Evolutionary conservation across 1,140 invertebrate genomes (phyloP), one percentile per base, ranked within the genome.

Genomic region (Diabrotica undecimpunctata): DNA sequence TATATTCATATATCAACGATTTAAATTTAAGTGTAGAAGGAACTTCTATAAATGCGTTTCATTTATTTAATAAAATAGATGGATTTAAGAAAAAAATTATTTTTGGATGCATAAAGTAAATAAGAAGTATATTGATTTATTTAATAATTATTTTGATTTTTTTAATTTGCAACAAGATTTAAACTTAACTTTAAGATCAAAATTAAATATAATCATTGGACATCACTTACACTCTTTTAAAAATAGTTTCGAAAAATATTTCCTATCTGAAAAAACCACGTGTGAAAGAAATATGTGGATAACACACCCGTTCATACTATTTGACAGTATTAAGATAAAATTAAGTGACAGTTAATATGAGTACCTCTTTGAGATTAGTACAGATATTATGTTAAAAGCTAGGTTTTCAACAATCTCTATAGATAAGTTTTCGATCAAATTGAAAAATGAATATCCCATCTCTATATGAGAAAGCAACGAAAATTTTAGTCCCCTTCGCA

Each of bases 41-140:
- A 54, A n/a, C 53, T 54, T 54, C 53, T n/a, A 54, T 54, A 54
- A 54, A 54, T 54, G 53, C 53, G 53, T 54, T 54, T 54, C 53
- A 54, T 35, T 54, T 35, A 54, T 54, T 54, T 54, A 54, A 54
- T 54, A 54, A 54, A 54, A 54, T 54, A 54, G 53, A 54, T 54
- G 53, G 53, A 54, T 54, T 54, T 54, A 1, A 54, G 25, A 13
- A 54, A 54, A 54, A n/a, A 54, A 14, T 7, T 54, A 7, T 54
- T n/a, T n/a, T n/a, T n/a, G n/a, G n/a, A n/a, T n/a, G n/a, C n/a
- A n/a, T n/a, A n/a, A n/a, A n/a, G n/a, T n/a, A n/a, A n/a, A n/a
- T n/a, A n/a, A n/a, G n/a, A n/a, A n/a, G n/a, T n/a, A n/a, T n/a
- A n/a, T n/a, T n/a, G n/a, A n/a, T n/a, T n/a, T n/a, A n/a, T n/a